A percentile compares a stretch with the other conserved stretches of the same genome.
Conservation (phyloP, 2,113 vertebrate species). For the Microtus richardsoni region DNA sequence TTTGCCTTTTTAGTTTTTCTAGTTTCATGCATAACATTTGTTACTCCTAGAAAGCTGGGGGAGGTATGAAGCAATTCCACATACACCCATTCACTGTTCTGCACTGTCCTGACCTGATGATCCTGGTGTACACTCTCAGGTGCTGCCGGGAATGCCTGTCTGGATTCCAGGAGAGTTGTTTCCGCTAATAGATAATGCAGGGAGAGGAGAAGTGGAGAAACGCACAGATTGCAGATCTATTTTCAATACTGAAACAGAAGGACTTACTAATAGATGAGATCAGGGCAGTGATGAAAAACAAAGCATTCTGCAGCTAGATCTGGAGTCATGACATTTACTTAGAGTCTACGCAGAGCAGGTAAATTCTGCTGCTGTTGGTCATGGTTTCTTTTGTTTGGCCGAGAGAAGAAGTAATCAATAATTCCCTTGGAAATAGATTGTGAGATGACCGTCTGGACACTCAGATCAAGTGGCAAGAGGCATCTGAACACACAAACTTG, state of each 20-base stretch:
- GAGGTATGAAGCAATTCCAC: background rate
- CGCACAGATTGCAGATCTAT: background rate
- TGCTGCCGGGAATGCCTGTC: background rate
- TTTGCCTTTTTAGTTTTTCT: conserved; percentile 1
- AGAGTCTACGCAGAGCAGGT: background rate
- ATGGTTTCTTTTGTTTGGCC: background rate
- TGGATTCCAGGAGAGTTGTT: background rate
- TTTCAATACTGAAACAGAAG: background rate
- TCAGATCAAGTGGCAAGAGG: background rate
- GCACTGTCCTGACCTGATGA: background rate
- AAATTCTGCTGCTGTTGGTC: background rate
- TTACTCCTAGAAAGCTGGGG: background rate
- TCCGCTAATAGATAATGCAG: background rate
- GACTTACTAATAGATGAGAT: background rate
- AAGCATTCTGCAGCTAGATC: background rate
- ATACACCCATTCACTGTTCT: background rate
- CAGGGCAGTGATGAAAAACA: background rate
- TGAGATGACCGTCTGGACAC: background rate
- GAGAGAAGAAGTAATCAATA: background rate
- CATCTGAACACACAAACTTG: background rate
- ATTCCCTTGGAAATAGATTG: conserved; percentile 20
- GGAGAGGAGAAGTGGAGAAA: background rate
- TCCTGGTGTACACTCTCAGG: background rate
- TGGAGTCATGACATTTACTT: background rate
- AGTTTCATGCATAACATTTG: background rate